Base-by-base conservation (phyloP, 1,140 invertebrate genomes). In the Drosophila auraria region DNA sequence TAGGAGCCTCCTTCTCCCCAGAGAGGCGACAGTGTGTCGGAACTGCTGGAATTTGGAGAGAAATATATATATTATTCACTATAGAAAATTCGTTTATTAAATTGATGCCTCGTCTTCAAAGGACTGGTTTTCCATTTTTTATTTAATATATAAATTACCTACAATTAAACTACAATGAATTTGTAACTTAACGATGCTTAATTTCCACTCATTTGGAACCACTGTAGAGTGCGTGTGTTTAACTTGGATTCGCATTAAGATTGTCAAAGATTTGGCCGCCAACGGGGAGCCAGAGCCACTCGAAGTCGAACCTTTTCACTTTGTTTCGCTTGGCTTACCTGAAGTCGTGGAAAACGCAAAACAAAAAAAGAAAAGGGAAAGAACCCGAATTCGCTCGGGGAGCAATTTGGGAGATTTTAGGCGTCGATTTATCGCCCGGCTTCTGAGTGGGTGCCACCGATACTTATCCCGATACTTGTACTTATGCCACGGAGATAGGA, bases 341-440 rank as follows among this genome's bases (percentile, higher is more conserved):
- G 70, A 23, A 65, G 45, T 53, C 50, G 33, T 50, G 63, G 49
- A 66, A 65, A 62, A 33, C 50, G 17, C 17, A n/a, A 17, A 3
- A 30, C 5, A n/a, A 33, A 36, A 36, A 56, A 56, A 30, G 20
- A 59, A 33, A 44, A 20, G 5, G 25, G 40, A 56, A 56, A 36
- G 36, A 54, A 76, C 72, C 80, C 65, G 65, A 78, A 77, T 82
- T 66, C 69, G 79, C 78, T 89, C 70, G 61, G 86, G 86, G 86
- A 89, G 78, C 86, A 82, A 90, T 89, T 89, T 82, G 68, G 74
- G 66, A 89, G 86, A 90, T 86, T 89, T 87, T 74, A 56, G 78
- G 50, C 71, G 57, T 63, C 82, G 79, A 89, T 89, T 89, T 89
- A 89, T 89, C 73, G 83, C 60, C 45, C 66, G 40, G 53, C 78